Conservation (phyloP, 2,888 invertebrate species). For the Eubasilissa splendida region DNA sequence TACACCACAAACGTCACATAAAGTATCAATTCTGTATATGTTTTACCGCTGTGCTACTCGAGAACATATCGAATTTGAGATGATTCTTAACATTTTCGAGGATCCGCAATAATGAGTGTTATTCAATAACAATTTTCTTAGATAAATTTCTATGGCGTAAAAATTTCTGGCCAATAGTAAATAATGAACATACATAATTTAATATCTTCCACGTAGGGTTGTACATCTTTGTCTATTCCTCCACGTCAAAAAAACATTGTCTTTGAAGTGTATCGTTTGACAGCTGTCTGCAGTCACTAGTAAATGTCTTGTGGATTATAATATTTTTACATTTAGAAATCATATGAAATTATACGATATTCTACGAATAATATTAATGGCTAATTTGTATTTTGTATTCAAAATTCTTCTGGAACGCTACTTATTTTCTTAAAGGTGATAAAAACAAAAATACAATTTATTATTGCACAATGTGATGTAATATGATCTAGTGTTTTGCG, state of each 20-base stretch:
- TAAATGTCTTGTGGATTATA: constrained; percentile 24
- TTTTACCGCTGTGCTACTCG: constrained; percentile 40
- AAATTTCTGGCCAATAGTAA: neutral
- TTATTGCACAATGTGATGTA: constrained; percentile 49
- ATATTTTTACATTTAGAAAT: constrained; percentile 25
- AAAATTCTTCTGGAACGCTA: neutral
- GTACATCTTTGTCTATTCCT: constrained; percentile 7
- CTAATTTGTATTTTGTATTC: constrained; percentile 11
- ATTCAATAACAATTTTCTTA: constrained; percentile 38
- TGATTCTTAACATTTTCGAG: constrained; percentile 48
- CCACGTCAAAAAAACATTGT: neutral
- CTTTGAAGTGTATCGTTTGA: constrained; percentile 18
- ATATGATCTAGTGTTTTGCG: constrained; percentile 21
- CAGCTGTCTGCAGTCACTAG: constrained; percentile 34
- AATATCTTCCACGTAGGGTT: constrained; percentile 16
- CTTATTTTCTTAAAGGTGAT: constrained; percentile 47
- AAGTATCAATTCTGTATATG: neutral
- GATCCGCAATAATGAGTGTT: constrained; percentile 23
- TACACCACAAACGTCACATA: neutral
- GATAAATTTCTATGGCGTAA: neutral
- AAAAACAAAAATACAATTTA: constrained; percentile 23
- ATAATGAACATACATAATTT: neutral
- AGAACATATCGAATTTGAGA: constrained; percentile 41
- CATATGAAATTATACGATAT: constrained; percentile 37
- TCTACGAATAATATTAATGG: constrained; percentile 27